Conservation (phyloP, 2,113 vertebrate species). For the Colistium nudipinnis region DNA sequence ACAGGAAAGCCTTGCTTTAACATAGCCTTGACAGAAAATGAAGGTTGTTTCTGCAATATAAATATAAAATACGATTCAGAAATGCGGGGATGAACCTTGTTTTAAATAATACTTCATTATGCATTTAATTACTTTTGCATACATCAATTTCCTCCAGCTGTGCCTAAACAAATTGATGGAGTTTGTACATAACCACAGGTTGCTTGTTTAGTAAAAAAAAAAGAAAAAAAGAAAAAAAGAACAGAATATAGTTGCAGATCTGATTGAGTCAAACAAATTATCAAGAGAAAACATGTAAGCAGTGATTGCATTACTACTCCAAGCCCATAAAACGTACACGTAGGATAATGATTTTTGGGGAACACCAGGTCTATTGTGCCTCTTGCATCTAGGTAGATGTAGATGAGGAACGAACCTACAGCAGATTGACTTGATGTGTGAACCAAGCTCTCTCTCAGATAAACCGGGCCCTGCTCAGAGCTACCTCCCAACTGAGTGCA, state of each 20-base stretch:
- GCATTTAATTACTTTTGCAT: constrained; percentile 62
- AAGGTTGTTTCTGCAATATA: constrained; percentile 22
- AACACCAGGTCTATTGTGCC: background rate
- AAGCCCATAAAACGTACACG: background rate
- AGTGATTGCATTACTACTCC: background rate
- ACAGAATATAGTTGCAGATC: background rate
- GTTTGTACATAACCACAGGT: constrained; percentile 37
- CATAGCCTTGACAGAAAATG: constrained; percentile 26
- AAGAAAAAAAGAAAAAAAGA: background rate
- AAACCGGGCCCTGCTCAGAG: constrained; percentile 42
- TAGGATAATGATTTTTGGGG: background rate
- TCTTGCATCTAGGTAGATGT: constrained; percentile 9
- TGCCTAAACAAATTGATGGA: constrained; percentile 38
- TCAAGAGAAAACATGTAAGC: background rate
- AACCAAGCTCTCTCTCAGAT: constrained; percentile 34
- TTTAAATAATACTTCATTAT: constrained; percentile 48
- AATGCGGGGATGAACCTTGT: constrained; percentile 18
- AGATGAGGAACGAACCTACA: background rate
- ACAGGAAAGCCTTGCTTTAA: constrained; percentile 27
- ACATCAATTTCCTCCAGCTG: constrained; percentile 61
- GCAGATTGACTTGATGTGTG: constrained; percentile 35
- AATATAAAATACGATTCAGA: constrained; percentile 47
- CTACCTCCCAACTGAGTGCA: constrained; percentile 57
- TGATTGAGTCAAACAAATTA: background rate
- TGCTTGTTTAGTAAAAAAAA: constrained; percentile 21